phyloP scores from a whole-genome alignment of 2,113 vertebrate species.

The Scomber scombrus region DNA sequence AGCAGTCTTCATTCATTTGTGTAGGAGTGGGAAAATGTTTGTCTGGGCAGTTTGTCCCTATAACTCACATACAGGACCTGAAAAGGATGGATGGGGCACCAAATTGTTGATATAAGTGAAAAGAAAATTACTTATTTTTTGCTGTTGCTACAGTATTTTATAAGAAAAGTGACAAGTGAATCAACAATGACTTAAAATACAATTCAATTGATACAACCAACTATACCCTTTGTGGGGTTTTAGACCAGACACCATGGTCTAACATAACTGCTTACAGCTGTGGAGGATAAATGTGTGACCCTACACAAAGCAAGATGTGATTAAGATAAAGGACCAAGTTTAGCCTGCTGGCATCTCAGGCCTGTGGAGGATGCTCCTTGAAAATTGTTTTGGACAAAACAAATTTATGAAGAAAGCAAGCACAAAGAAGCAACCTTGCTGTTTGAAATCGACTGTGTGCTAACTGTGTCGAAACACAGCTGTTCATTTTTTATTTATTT shows the following conservation, averaged over 20 bases:
- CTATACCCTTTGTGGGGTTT: background rate
- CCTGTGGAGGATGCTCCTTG: constrained; percentile 18
- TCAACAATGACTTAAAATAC: too few species aligned
- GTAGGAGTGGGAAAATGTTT: background rate
- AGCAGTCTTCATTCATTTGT: background rate
- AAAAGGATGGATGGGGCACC: background rate
- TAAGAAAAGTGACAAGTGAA: background rate
- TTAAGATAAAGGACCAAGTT: constrained; percentile 31
- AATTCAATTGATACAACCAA: background rate
- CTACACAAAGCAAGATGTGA: background rate
- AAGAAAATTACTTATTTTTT: background rate
- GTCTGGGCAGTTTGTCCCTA: background rate
- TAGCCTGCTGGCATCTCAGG: constrained; percentile 30
- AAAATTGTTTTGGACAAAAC: background rate
- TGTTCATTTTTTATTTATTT: constrained; percentile 4
- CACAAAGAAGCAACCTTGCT: background rate
- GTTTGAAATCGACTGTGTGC: constrained; percentile 5
- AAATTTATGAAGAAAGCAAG: constrained; percentile 22
- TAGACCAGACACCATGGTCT: background rate
- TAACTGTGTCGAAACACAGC: constrained; percentile 4
- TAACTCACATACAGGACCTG: too few species aligned
- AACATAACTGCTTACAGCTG: background rate
- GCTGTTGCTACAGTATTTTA: too few species aligned
- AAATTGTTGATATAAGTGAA: background rate
- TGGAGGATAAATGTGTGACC: constrained; percentile 17